Evolutionary conservation across 2,888 invertebrate species (phyloP).

Genomic region (Euzetes globulus): DNA sequence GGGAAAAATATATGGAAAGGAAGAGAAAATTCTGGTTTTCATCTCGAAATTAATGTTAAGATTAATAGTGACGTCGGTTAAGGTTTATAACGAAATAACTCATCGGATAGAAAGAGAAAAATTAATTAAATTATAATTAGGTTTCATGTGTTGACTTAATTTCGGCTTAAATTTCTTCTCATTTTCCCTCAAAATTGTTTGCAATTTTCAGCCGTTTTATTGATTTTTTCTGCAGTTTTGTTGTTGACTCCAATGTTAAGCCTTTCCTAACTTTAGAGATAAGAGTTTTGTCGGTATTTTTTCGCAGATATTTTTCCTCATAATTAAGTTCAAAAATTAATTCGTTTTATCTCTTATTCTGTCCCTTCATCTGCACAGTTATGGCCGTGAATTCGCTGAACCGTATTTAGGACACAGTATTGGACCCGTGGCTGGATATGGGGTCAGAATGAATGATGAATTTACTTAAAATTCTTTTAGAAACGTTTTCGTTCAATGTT

Average conservation of each 20-base stretch:
- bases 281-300: too few relatives aligned
- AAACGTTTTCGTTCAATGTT: neutral
- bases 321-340: neutral
- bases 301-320: neutral
- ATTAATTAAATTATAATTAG: neutral
- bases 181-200: too few relatives aligned
- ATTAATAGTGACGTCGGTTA: neutral
- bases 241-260: neutral
- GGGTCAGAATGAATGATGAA: constrained; percentile 60
- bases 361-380: constrained; percentile 55
- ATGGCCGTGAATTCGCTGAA: constrained; percentile 77
- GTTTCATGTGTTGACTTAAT: neutral
- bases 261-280: too few relatives aligned
- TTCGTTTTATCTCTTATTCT: neutral
- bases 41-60: neutral
- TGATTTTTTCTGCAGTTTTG: too few relatives aligned
- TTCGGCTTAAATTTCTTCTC: neutral
- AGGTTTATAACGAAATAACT: neutral
- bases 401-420: constrained; percentile 89
- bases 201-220: too few relatives aligned
- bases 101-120: neutral
- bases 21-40: neutral
- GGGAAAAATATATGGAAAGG: neutral
- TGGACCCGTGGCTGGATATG: constrained; percentile 93
- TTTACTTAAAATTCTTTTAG: neutral